Conservation (phyloP, 2,888 invertebrate species). For the Meandrusa payeni region DNA sequence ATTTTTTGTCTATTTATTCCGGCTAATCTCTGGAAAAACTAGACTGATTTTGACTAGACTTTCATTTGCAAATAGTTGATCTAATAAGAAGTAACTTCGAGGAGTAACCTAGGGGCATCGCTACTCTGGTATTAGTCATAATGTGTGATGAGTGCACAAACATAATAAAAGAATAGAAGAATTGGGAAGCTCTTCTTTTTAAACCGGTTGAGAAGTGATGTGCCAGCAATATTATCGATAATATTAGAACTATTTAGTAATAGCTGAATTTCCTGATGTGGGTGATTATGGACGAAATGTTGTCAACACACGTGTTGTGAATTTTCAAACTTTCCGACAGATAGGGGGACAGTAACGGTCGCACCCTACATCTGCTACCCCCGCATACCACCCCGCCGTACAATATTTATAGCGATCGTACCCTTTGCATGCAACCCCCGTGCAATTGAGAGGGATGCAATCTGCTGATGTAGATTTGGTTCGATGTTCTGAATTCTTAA, state of each 20-base stretch:
- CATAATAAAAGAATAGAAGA: too few species aligned
- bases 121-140: too few species aligned
- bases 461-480: neutral
- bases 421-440: constrained; percentile 29
- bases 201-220: too few species aligned
- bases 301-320: constrained; percentile 75
- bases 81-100: too few species aligned
- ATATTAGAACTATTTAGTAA: constrained; percentile 1
- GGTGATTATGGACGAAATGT: constrained; percentile 58
- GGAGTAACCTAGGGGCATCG: too few species aligned
- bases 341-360: constrained; percentile 73
- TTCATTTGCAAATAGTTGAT: too few species aligned
- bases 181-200: too few species aligned
- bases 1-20: too few species aligned
- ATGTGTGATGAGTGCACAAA: too few species aligned
- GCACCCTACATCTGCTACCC: constrained; percentile 62
- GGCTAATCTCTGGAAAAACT: too few species aligned
- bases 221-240: neutral
- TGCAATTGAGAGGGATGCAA: constrained; percentile 19
- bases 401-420: constrained; percentile 41
- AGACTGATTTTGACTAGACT: too few species aligned
- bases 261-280: constrained; percentile 55
- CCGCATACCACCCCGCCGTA: constrained; percentile 37
- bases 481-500: neutral
- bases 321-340: constrained; percentile 63